Evolutionary conservation across 2,797 vertebrate species (phyloP).

Genomic region (Phoxinus dragarum): DNA sequence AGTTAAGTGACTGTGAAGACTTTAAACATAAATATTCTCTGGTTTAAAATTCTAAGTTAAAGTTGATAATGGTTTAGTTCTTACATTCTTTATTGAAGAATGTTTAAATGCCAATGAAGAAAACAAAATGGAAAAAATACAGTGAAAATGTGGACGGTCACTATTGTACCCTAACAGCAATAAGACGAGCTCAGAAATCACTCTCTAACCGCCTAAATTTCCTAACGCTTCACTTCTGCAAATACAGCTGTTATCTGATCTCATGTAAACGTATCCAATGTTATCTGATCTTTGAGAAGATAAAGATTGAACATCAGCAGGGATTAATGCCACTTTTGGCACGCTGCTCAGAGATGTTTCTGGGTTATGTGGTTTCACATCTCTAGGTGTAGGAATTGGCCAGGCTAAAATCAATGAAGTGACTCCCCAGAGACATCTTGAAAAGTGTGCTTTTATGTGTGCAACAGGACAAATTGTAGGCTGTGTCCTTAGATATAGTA

Average conservation of each 20-base stretch:
- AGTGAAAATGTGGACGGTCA: not conserved
- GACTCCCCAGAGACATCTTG: not conserved
- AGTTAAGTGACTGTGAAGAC: too few relatives aligned
- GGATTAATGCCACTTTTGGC: slow-evolving; percentile 2
- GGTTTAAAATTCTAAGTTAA: not conserved
- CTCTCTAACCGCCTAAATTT: not conserved
- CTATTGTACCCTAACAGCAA: too few relatives aligned
- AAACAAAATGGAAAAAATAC: not conserved
- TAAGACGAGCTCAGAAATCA: not conserved
- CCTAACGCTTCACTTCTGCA: not conserved
- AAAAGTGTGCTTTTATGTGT: slow-evolving; percentile 23
- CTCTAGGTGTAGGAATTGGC: not conserved
- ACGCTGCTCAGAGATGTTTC: not conserved
- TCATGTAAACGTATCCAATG: not conserved
- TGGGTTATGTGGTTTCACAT: slow-evolving; percentile 22
- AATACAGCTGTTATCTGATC: slow-evolving; percentile 14
- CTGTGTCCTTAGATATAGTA: slow-evolving; percentile 3
- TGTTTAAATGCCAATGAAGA: not conserved
- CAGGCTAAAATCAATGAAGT: slow-evolving; percentile 16
- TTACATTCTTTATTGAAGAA: not conserved
- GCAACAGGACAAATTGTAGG: slow-evolving; percentile 14
- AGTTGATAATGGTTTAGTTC: not conserved
- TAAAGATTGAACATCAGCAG: slow-evolving; percentile 22
- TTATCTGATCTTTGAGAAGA: not conserved
- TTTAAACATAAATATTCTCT: not conserved